phyloP scores from a whole-genome alignment of 1,140 invertebrate species.

The Ips nitidus region DNA sequence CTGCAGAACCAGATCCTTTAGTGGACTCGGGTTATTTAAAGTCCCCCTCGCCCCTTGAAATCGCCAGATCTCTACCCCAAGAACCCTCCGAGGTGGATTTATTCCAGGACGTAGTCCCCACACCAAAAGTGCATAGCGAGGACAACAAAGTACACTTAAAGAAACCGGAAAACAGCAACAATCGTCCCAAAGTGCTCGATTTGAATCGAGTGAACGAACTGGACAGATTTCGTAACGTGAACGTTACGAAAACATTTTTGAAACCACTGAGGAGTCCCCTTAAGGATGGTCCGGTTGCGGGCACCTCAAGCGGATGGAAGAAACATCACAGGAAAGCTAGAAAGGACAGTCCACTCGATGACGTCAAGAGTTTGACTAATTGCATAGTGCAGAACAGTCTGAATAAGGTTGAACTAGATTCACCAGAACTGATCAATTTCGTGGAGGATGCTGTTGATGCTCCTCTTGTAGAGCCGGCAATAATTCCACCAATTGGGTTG shows the following conservation, averaged over 20 bases:
- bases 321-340: constrained; percentile 11
- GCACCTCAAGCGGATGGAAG: constrained; percentile 18
- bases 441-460: neutral
- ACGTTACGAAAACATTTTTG: constrained; percentile 14
- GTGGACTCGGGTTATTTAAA: constrained; percentile 59
- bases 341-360: constrained; percentile 33
- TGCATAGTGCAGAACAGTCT: constrained; percentile 45
- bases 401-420: constrained; percentile 40
- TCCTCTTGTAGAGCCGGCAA: neutral
- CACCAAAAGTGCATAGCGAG: constrained; percentile 25
- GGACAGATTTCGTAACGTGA: constrained; percentile 32
- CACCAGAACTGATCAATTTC: neutral
- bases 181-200: constrained; percentile 14
- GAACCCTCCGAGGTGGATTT: constrained; percentile 26
- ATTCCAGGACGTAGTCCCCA: constrained; percentile 23
- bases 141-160: constrained; percentile 37
- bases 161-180: neutral
- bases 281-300: constrained; percentile 15
- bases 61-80: neutral
- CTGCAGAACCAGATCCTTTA: constrained; percentile 34
- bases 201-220: constrained; percentile 36
- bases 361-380: constrained; percentile 42
- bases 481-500: constrained; percentile 6
- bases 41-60: constrained; percentile 49
- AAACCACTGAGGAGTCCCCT: constrained; percentile 19